These are phyloP conservation scores for Strigamia maritima DNA, from an alignment of 2,888 invertebrate species.

Conservation along the genomic window DNA sequence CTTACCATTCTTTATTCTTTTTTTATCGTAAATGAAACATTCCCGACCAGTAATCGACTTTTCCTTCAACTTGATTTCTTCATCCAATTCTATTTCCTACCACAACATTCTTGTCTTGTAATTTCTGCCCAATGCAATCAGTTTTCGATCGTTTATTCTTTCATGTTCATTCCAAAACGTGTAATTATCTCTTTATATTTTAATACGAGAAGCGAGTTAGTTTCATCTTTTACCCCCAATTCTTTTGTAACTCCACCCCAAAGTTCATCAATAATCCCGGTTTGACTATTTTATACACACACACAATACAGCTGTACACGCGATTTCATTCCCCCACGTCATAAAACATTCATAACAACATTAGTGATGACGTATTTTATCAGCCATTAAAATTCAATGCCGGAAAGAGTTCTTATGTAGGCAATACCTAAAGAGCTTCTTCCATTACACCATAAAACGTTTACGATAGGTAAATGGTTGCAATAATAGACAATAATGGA, in stretches of 20 bases:
- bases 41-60: background rate
- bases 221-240: background rate
- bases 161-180: background rate
- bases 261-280: background rate
- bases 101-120: background rate
- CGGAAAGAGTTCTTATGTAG: background rate
- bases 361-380: constrained; percentile 26
- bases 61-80: constrained; percentile 18
- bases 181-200: background rate
- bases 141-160: background rate
- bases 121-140: background rate
- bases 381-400: constrained; percentile 28
- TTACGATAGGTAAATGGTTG: constrained; percentile 6
- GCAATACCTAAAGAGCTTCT: background rate
- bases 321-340: background rate
- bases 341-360: constrained; percentile 28
- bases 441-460: constrained; percentile 19
- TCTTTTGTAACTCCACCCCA: background rate
- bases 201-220: background rate
- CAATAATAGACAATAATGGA: constrained; percentile 7
- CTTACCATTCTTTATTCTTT: background rate
- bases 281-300: background rate
- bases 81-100: background rate
- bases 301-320: background rate
- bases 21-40: too few relatives aligned